Percentiles rank a stretch among this genome's conserved stretches.
Evolutionary conservation across 1,140 invertebrate genomes (phyloP).

Genomic region (Pseudomyrmex pallidus): DNA sequence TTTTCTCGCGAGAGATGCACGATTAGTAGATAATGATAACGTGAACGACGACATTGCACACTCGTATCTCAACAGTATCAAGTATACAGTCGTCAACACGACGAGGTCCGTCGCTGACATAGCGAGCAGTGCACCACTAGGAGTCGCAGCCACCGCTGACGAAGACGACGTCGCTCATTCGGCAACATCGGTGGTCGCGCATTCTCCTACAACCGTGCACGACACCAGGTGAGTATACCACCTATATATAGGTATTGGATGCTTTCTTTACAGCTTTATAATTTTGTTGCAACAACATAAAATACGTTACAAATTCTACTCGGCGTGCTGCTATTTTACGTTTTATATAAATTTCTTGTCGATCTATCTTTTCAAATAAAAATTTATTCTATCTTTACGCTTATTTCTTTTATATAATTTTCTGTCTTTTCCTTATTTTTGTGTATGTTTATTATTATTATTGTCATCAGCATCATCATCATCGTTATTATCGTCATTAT

Average conservation of each 20-base stretch:
- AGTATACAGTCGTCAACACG: slow-evolving; percentile 57
- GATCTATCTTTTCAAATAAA: slow-evolving; percentile 13
- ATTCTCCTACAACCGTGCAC: slow-evolving; percentile 39
- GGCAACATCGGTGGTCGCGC: slow-evolving; percentile 15
- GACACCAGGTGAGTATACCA: slow-evolving; percentile 64
- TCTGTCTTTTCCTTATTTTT: not conserved
- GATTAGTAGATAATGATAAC: slow-evolving; percentile 41
- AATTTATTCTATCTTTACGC: slow-evolving; percentile 19
- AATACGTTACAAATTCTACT: slow-evolving; percentile 6
- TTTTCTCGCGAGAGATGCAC: slow-evolving; percentile 40
- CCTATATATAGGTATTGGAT: not conserved
- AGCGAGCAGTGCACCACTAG: slow-evolving; percentile 5
- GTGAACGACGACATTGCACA: slow-evolving; percentile 48
- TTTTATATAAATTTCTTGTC: not conserved
- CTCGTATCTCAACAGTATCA: slow-evolving; percentile 62
- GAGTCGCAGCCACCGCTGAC: slow-evolving; percentile 46
- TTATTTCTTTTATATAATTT: slow-evolving; percentile 9
- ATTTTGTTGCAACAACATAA: slow-evolving; percentile 13
- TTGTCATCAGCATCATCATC: not conserved
- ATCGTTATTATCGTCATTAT: slow-evolving; percentile 2
- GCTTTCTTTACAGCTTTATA: slow-evolving; percentile 27
- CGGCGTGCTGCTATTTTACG: not conserved
- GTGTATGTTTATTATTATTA: not conserved
- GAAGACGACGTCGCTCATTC: slow-evolving; percentile 25
- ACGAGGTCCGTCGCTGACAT: slow-evolving; percentile 41